Conservation (phyloP, 2,797 vertebrate genomes). For the Sebastes steindachneri region DNA sequence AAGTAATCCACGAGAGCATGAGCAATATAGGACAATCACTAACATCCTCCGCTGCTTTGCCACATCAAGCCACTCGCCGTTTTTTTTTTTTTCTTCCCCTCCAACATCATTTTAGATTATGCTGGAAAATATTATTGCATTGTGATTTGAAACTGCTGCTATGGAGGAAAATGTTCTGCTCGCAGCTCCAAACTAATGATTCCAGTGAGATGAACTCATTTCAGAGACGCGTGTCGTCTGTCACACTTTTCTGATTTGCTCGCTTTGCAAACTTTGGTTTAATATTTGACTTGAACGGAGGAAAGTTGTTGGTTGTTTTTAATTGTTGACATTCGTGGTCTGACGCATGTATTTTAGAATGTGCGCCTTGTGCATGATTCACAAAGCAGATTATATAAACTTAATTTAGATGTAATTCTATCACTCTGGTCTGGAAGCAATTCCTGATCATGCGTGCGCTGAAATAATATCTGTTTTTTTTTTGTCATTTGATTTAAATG, state of each 20-base stretch:
- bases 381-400: not conserved
- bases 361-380: not conserved
- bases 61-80: constrained; percentile 62
- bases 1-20: constrained; percentile 85
- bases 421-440: not conserved
- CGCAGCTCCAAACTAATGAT: constrained; percentile 73
- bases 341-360: not conserved
- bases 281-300: constrained; percentile 22
- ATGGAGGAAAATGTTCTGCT: constrained; percentile 71
- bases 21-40: constrained; percentile 84
- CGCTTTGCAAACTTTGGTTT: constrained; percentile 53
- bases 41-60: constrained; percentile 78
- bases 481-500: not conserved
- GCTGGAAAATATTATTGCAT: constrained; percentile 79
- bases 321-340: not conserved
- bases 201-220: constrained; percentile 72
- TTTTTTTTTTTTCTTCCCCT: constrained; percentile 9
- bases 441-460: not conserved
- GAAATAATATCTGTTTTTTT: not conserved
- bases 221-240: constrained; percentile 56
- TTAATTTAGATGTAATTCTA: not conserved
- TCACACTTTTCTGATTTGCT: constrained; percentile 62
- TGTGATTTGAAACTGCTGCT: constrained; percentile 78
- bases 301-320: constrained; percentile 23
- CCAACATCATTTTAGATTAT: constrained; percentile 80